These are phyloP conservation scores for Heliconius hewitsoni DNA, from an alignment of 1,140 invertebrate genomes.

Conservation along the genomic window DNA sequence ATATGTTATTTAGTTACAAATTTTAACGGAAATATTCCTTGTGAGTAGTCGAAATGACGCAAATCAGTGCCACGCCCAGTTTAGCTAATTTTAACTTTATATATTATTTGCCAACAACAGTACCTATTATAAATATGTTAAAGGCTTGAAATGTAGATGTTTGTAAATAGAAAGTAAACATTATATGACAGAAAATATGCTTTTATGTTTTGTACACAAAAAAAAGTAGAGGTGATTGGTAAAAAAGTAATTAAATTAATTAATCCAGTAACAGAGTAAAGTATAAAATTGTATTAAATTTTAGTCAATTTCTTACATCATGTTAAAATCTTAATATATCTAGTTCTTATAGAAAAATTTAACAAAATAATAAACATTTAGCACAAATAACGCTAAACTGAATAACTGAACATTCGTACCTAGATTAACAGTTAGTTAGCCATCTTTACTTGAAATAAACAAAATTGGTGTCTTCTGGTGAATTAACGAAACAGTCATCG, in stretches of 20 bases:
- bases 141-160: conserved; percentile 21
- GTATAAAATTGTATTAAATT: not conserved
- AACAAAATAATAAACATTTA: conserved; percentile 49
- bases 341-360: conserved; percentile 55
- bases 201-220: not conserved
- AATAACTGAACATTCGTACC: conserved; percentile 54
- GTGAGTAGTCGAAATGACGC: conserved; percentile 30
- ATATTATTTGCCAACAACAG: conserved; percentile 23
- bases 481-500: conserved; percentile 71
- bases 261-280: not conserved
- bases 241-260: not conserved
- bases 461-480: conserved; percentile 72
- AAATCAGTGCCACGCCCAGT: conserved; percentile 29
- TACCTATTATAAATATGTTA: conserved; percentile 18
- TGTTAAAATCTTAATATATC: conserved; percentile 65
- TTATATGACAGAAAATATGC: not conserved
- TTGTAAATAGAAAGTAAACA: not conserved
- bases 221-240: not conserved
- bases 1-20: conserved; percentile 22
- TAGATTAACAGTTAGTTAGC: conserved; percentile 57
- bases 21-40: conserved; percentile 30
- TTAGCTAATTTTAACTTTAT: conserved; percentile 14
- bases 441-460: conserved; percentile 49
- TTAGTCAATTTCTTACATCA: not conserved
- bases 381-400: conserved; percentile 59